These are phyloP conservation scores for Pammene aurita DNA, from an alignment of 2,888 invertebrate species.

Conservation along the genomic window DNA sequence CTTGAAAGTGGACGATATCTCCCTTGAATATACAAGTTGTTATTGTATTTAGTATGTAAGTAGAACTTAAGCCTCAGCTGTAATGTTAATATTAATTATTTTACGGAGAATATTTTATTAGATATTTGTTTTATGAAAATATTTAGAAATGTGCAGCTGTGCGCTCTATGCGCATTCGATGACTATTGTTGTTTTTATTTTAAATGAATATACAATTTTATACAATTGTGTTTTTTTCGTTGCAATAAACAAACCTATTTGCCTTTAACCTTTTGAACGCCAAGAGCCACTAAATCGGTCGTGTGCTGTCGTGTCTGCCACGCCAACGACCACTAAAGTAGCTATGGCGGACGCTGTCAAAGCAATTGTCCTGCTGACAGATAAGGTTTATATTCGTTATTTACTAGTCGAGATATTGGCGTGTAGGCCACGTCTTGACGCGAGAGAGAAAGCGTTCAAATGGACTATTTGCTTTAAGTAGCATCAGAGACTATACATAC, in stretches of 20 bases:
- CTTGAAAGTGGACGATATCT: slow-evolving; percentile 11
- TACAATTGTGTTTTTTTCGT: slow-evolving; percentile 4
- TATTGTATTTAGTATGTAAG: slow-evolving; percentile 34
- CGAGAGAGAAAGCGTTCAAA: too few species aligned
- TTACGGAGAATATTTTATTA: slow-evolving; percentile 17
- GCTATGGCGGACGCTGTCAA: too few species aligned
- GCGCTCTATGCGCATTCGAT: background rate
- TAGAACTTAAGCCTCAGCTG: slow-evolving; percentile 23
- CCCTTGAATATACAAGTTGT: slow-evolving; percentile 26
- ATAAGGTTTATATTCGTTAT: too few species aligned
- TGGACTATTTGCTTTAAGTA: too few species aligned
- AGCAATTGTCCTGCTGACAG: too few species aligned
- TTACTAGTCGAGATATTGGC: too few species aligned
- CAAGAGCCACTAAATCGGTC: too few species aligned
- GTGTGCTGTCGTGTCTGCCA: too few species aligned
- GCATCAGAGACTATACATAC: too few species aligned
- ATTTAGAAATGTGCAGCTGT: slow-evolving; percentile 24
- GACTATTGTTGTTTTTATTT: slow-evolving; percentile 27
- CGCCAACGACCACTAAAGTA: too few species aligned
- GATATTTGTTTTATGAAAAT: slow-evolving; percentile 18
- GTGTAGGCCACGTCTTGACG: too few species aligned
- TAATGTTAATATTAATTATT: slow-evolving; percentile 29
- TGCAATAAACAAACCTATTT: background rate
- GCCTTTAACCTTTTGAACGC: too few species aligned
- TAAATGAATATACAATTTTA: slow-evolving; percentile 33